Evolutionary conservation across 2,888 invertebrate species (phyloP).

Genomic region (Diadegma fenestrale): DNA sequence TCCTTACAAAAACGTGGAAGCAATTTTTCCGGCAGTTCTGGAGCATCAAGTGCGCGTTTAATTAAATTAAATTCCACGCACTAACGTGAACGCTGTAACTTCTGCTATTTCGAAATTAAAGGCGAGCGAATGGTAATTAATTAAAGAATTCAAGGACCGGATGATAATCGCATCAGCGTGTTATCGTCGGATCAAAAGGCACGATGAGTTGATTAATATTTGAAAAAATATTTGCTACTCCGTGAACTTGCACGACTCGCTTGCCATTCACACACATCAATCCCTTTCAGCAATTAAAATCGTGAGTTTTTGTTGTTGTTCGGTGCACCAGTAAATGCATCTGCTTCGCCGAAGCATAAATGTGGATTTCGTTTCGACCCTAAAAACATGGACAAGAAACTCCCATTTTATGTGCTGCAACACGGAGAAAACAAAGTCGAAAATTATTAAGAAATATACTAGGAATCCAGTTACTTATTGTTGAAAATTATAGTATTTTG

Average conservation of each 20-base stretch:
- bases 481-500: too few relatives aligned
- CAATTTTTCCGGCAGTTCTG: background rate
- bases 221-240: slow-evolving; percentile 11
- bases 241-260: slow-evolving; percentile 4
- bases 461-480: too few relatives aligned
- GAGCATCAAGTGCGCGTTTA: background rate
- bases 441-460: too few relatives aligned
- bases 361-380: background rate
- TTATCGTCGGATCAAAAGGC: slow-evolving; percentile 13
- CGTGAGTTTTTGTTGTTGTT: background rate
- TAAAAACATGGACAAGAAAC: background rate
- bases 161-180: slow-evolving; percentile 3
- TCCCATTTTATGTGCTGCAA: background rate
- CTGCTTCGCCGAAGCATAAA: background rate
- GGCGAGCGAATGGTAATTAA: background rate
- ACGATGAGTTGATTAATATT: slow-evolving; percentile 7
- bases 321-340: background rate
- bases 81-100: background rate
- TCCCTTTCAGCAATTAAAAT: background rate
- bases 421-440: too few relatives aligned
- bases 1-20: background rate
- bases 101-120: slow-evolving; percentile 1
- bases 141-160: slow-evolving; percentile 4
- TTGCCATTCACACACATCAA: background rate
- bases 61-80: slow-evolving; percentile 7